Conservation (phyloP, 2,113 vertebrate genomes). For the Rhynchopsitta pachyrhyncha region DNA sequence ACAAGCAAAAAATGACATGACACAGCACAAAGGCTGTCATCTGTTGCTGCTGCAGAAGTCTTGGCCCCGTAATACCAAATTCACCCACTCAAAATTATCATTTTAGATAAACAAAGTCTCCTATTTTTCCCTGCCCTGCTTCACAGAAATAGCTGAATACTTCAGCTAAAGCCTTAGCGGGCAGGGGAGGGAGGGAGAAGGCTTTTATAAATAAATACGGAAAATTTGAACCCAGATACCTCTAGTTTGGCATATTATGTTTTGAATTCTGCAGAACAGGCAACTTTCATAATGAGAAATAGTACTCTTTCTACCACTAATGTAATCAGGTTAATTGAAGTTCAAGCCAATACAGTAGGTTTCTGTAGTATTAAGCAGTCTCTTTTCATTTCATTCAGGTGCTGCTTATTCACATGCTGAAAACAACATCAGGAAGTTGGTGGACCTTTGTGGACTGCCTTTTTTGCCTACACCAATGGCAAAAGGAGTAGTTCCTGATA, state of each 20-base stretch:
- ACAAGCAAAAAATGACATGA: neutral
- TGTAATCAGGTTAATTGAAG: neutral
- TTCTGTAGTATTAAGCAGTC: neutral
- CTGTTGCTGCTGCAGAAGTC: neutral
- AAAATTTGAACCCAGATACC: neutral
- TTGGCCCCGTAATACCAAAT: neutral
- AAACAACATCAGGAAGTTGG: slow-evolving; percentile 79
- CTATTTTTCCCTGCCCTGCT: neutral
- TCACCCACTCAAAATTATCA: neutral
- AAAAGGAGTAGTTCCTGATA: slow-evolving; percentile 92
- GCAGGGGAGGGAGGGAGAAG: neutral
- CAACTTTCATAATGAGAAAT: neutral
- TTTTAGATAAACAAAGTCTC: neutral
- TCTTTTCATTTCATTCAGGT: slow-evolving; percentile 75
- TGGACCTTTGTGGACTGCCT: slow-evolving; percentile 84
- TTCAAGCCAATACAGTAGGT: neutral
- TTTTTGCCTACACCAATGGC: slow-evolving; percentile 98
- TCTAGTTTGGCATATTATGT: neutral
- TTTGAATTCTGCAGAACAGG: neutral
- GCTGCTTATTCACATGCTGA: slow-evolving; percentile 90
- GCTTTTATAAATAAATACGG: neutral
- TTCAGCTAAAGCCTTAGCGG: neutral
- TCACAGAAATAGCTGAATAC: neutral
- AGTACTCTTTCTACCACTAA: neutral
- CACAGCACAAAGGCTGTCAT: neutral